Base-by-base conservation (phyloP, 2,888 invertebrate species). In the Neoascia interrupta region DNA sequence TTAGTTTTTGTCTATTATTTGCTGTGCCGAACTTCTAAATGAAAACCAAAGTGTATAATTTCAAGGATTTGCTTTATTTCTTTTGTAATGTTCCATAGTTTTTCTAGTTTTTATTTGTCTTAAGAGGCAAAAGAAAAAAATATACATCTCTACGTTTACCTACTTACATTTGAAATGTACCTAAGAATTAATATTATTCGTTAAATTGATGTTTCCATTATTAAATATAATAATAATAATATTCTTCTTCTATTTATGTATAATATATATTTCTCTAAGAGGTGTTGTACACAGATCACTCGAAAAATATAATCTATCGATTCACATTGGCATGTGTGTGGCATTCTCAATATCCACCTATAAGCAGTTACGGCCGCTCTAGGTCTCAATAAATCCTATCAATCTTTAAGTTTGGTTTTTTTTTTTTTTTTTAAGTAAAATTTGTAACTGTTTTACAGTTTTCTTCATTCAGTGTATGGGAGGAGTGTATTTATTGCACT, bases 261-360 rank as follows among this genome's bases (percentile, higher is more conserved):
- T 58, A 69, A 51, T 49, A 34, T 68, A 69, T 60, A 69, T 58
- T 74, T 69, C 56, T 63, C 60, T 75, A 76, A 60, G 70, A 70
- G 58, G 76, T 76, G 76, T 76, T 76, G 76, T 76, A 76, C 72
- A 76, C 76, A 60, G 64, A 76, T 76, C 76, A 76, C 76, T 76
- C 70, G 53, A 76, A 76, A 76, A 76, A 76, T 76, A 72, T 60
- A 70, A 34, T 63, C 49, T 56, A 75, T 28, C 34, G 31, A 23
- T 53, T 60, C 31, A 41, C 18, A 51, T 39, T 70, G 54, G 41
- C 47, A 53, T 58, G 37, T n/a, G 4, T n/a, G 23, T 63, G 10
- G 37, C 43, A 45, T 51, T 58, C 18, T 28, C 18, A 41, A 41
- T 15, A 43, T 19, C 19, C 19, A 2, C 4, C 5, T 11, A 28